phyloP scores from a whole-genome alignment of 2,113 vertebrate species.

The Carlito syrichta region DNA sequence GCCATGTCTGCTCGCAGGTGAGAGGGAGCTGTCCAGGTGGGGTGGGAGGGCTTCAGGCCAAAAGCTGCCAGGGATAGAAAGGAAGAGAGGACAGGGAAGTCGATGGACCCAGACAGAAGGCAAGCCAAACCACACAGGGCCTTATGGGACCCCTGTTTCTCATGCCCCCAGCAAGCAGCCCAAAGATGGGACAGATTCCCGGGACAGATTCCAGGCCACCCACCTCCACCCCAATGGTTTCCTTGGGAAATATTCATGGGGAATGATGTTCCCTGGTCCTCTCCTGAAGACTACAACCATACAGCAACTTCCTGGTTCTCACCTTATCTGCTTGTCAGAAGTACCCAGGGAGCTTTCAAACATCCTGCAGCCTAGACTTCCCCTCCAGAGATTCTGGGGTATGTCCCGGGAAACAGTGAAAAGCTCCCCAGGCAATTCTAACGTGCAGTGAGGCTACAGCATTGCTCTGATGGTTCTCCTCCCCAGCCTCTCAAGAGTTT shows the following conservation, averaged over 20 bases:
- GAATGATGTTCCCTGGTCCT: neutral
- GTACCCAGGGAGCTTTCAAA: neutral
- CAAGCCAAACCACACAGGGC: neutral
- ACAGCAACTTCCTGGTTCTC: neutral
- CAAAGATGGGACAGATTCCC: neutral
- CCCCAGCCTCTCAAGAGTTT: neutral
- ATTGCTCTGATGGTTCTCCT: neutral
- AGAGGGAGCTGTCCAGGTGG: neutral
- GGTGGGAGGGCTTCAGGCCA: neutral
- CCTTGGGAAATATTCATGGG: neutral
- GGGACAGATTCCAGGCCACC: neutral
- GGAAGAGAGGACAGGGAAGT: no score
- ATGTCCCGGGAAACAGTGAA: neutral
- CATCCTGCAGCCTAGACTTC: neutral
- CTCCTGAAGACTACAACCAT: neutral
- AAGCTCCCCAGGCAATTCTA: neutral
- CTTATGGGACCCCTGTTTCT: neutral
- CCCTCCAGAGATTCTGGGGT: neutral
- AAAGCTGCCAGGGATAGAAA: neutral
- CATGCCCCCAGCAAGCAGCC: neutral
- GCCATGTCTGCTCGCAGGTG: slow-evolving; percentile 94
- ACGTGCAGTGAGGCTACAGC: neutral
- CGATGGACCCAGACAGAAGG: neutral
- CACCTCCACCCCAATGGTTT: no score
- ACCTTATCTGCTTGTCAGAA: neutral